phyloP scores from a whole-genome alignment of 2,113 vertebrate species.

The Eulemur macaco region DNA sequence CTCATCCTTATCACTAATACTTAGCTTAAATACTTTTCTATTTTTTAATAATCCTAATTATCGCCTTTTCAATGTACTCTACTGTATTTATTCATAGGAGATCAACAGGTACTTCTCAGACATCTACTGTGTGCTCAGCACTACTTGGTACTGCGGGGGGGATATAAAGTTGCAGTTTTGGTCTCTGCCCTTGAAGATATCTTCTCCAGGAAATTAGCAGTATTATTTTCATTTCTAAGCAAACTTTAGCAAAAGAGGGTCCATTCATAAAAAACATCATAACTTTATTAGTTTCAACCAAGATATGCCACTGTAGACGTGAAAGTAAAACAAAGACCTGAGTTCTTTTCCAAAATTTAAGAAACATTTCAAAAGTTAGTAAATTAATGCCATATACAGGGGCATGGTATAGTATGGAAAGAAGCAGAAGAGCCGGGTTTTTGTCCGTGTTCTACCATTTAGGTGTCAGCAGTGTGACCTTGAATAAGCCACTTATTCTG shows the following conservation, averaged over 20 bases:
- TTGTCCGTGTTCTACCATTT: neutral
- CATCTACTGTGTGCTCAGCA: neutral
- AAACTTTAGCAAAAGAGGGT: conserved; percentile 29
- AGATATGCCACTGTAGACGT: conserved; percentile 1
- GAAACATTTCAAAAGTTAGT: conserved; percentile 21
- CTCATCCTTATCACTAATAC: conserved; percentile 3
- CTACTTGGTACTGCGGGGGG: neutral
- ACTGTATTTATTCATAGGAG: conserved; percentile 23
- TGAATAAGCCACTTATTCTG: conserved; percentile 2
- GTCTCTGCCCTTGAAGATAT: neutral
- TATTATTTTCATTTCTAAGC: conserved; percentile 56
- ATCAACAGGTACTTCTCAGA: conserved; percentile 45
- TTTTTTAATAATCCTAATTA: conserved; percentile 39
- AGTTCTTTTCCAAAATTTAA: conserved; percentile 22
- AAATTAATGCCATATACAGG: neutral
- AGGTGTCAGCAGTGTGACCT: neutral
- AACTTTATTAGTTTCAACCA: conserved; percentile 38
- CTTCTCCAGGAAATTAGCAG: conserved; percentile 45
- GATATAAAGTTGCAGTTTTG: neutral
- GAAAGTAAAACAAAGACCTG: neutral
- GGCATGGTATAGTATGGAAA: neutral
- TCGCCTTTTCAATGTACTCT: conserved; percentile 55
- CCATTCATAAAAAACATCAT: neutral
- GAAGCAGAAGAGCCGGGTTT: neutral
- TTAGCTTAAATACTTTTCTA: conserved; percentile 46